Evolutionary conservation across 2,797 vertebrate genomes (phyloP).

Genomic region (Taenioides sp.): DNA sequence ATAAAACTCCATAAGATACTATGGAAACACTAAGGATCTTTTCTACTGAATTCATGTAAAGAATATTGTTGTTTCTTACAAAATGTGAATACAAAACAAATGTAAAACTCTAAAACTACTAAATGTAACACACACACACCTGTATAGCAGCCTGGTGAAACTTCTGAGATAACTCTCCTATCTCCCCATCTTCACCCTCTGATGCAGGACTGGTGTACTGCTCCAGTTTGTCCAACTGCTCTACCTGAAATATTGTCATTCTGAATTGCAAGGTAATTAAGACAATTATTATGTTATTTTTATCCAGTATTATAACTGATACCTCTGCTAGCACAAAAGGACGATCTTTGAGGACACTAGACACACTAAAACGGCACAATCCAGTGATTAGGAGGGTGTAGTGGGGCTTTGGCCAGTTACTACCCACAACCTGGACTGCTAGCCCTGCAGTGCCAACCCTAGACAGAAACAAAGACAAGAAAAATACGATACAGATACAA

Average conservation of each 20-base stretch:
- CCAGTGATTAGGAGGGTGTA: slow-evolving; percentile 94
- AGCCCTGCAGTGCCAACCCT: slow-evolving; percentile 94
- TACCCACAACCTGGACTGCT: slow-evolving; percentile 94
- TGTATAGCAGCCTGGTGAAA: slow-evolving; percentile 93
- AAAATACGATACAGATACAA: not conserved
- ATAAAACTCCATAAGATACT: too few relatives aligned
- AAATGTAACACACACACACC: slow-evolving; percentile 63
- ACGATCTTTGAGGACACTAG: slow-evolving; percentile 85
- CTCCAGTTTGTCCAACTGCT: slow-evolving; percentile 92
- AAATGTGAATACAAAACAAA: not conserved
- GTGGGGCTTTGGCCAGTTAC: slow-evolving; percentile 98
- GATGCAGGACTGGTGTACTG: slow-evolving; percentile 75
- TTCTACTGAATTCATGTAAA: too few relatives aligned
- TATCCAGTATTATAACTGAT: not conserved
- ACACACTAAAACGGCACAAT: slow-evolving; percentile 89
- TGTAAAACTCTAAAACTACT: not conserved
- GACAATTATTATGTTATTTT: not conserved
- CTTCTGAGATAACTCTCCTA: slow-evolving; percentile 87
- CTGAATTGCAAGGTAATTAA: not conserved
- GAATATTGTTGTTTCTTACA: too few relatives aligned
- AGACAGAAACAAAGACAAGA: not conserved
- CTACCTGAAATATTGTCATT: slow-evolving; percentile 69
- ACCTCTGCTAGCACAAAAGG: slow-evolving; percentile 89
- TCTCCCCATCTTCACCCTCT: slow-evolving; percentile 75
- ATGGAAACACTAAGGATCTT: too few relatives aligned